phyloP scores from a whole-genome alignment of 1,140 invertebrate species.

The Maniola jurtina region DNA sequence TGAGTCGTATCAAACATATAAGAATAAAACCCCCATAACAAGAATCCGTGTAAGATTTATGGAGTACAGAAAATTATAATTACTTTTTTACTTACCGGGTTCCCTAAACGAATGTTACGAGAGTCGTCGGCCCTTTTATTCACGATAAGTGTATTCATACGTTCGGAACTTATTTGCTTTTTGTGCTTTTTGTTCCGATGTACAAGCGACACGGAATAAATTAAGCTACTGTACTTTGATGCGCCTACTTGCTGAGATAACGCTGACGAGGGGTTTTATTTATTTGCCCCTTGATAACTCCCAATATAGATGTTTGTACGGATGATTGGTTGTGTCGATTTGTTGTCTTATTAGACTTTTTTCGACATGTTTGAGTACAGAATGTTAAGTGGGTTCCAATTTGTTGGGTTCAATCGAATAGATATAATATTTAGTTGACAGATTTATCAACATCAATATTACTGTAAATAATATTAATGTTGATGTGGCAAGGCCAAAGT shows the following conservation, averaged over 20 bases:
- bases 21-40: constrained; percentile 6
- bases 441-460: neutral
- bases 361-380: neutral
- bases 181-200: constrained; percentile 33
- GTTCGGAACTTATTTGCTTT: constrained; percentile 39
- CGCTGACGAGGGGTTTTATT: constrained; percentile 28
- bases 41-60: constrained; percentile 13
- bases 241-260: constrained; percentile 24
- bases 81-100: constrained; percentile 8
- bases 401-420: neutral
- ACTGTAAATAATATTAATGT: neutral
- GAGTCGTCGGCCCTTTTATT: constrained; percentile 33
- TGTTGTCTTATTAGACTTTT: constrained; percentile 17
- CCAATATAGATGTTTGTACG: constrained; percentile 18
- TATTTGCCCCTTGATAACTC: constrained; percentile 23
- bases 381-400: neutral
- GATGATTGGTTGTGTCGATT: constrained; percentile 2
- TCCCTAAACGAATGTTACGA: constrained; percentile 3
- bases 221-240: constrained; percentile 39
- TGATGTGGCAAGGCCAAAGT: too few relatives aligned
- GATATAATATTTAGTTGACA: neutral
- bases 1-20: neutral
- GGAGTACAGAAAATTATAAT: constrained; percentile 18
- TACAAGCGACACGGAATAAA: constrained; percentile 43
- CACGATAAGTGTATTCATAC: constrained; percentile 43